Base-by-base conservation (phyloP, 1,140 invertebrate genomes). In the Neodiprion pinetum region DNA sequence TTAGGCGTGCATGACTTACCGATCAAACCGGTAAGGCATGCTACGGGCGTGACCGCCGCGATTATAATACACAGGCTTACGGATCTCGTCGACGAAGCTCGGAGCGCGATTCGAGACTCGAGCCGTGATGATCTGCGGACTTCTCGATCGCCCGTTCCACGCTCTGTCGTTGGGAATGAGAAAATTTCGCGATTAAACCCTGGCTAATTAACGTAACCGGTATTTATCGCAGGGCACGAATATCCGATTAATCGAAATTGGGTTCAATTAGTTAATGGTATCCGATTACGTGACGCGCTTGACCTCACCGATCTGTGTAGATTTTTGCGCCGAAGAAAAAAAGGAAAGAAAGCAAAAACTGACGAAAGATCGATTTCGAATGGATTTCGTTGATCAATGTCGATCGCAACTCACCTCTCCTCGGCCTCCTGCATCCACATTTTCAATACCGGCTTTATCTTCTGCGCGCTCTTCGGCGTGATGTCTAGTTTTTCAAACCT, bases 401-500 rank as follows among this genome's bases (percentile, higher is more conserved):
- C 70, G 65, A 78, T 78, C 75, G 75, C 86, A 88, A 92, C 91
- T 93, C 92, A 96, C 95, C 95, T 97, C 91, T 97, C 96, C 92
- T 98, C 96, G 48, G 97, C 96, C 89, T 98, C 97, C 89, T 95
- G 95, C 97, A 99, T 98, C 97, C 97, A 99, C 89, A 95, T 92
- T 89, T 99, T 97, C 83, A 99, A 91, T 77, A 99, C 97, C 79
- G 98, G 98, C 90, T 98, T 99, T 84, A 99, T 99, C 93, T 99
- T 99, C 91, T 98, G 96, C 79, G 98, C 97, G 92, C 97, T 98
- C 92, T 99, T 98, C 87, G 97, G 97, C 85, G 97, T 99, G 83
- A 99, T 99, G 91, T 99, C 98, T 89, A 99, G 92, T 92, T 99
- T 99, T 91, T 99, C 98, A 93, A 99, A 99, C 94, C 98, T 99